phyloP scores from a whole-genome alignment of 2,113 vertebrate species.

The Apaloderma vittatum region DNA sequence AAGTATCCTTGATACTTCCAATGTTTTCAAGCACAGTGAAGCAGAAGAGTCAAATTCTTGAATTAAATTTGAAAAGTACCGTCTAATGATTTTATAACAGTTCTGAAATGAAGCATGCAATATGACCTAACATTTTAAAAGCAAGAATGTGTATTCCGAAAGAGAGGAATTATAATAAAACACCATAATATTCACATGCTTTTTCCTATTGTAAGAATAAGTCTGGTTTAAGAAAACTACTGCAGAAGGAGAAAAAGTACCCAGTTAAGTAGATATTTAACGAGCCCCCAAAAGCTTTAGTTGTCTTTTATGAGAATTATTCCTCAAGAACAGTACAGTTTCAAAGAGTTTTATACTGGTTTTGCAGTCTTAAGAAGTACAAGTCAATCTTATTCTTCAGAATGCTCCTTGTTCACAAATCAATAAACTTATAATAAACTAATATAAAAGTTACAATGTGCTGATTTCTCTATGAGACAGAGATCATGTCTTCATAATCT shows the following conservation, averaged over 20 bases:
- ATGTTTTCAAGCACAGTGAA: background rate
- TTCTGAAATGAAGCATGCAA: background rate
- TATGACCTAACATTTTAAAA: background rate
- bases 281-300: background rate
- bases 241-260: background rate
- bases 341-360: background rate
- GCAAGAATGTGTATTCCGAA: background rate
- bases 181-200: background rate
- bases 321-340: background rate
- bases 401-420: background rate
- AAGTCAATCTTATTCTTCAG: background rate
- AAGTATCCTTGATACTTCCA: background rate
- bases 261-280: background rate
- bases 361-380: background rate
- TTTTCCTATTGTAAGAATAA: background rate
- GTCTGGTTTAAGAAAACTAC: background rate
- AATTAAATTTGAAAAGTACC: background rate
- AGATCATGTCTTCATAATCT: background rate
- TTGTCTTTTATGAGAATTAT: background rate
- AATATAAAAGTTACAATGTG: background rate
- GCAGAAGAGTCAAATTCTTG: background rate
- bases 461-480: background rate
- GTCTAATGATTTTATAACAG: background rate
- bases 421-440: background rate
- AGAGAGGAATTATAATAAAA: background rate